Conservation (phyloP, 1,140 invertebrate genomes). For the Rhopalosiphum padi region DNA sequence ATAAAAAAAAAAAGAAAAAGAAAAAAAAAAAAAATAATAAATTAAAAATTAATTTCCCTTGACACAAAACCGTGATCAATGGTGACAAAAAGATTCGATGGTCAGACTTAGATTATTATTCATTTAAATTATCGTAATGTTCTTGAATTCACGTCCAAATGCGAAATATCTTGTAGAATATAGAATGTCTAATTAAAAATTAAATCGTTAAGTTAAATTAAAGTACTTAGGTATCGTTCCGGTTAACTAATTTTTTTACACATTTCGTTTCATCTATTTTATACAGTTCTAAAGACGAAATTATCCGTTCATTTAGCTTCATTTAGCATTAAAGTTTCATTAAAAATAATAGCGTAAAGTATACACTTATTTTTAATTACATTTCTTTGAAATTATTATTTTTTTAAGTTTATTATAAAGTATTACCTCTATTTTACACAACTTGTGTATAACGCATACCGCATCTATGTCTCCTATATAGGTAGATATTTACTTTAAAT, state of each 20-base stretch:
- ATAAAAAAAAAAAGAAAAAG: background rate
- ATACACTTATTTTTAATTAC: background rate
- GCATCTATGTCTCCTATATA: background rate
- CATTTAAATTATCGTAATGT: background rate
- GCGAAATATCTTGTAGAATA: background rate
- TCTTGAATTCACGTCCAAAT: background rate
- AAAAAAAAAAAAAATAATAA: background rate
- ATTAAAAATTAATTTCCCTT: slow-evolving; percentile 32
- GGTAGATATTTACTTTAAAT: background rate
- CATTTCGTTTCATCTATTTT: background rate
- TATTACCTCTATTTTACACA: background rate
- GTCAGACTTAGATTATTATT: slow-evolving; percentile 5
- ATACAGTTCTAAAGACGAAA: background rate
- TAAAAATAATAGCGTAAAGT: background rate
- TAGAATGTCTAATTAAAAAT: background rate
- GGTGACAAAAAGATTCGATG: slow-evolving; percentile 2
- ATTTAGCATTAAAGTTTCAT: background rate
- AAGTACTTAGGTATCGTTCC: background rate
- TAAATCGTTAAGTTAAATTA: background rate
- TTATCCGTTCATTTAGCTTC: slow-evolving; percentile 7
- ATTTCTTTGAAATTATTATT: background rate
- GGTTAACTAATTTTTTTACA: background rate
- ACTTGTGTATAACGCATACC: background rate
- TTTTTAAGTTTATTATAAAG: background rate
- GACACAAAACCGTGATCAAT: slow-evolving; percentile 16